Evolutionary conservation across 2,797 vertebrate genomes (phyloP).

Genomic region (Tiaroga cobitis): DNA sequence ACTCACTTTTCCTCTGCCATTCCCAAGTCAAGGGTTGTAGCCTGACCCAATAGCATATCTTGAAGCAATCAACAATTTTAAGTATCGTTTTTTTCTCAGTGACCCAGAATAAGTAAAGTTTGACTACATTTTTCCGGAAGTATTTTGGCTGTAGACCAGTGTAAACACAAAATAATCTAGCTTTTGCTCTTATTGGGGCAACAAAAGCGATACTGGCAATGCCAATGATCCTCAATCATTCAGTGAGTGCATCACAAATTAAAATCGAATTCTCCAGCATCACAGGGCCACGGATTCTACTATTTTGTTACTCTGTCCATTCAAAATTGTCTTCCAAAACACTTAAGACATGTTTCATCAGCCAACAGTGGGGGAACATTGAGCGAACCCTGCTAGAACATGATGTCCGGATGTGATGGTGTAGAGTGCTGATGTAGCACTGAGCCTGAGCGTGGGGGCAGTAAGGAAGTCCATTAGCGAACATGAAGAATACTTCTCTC

Average conservation of each 20-base stretch:
- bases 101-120: too few relatives aligned
- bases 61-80: too few relatives aligned
- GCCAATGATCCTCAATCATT: conserved; percentile 5
- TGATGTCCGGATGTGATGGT: conserved; percentile 31
- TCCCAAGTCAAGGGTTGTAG: too few relatives aligned
- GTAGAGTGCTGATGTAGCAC: conserved; percentile 46
- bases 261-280: not conserved
- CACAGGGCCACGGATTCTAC: not conserved
- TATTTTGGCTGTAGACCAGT: too few relatives aligned
- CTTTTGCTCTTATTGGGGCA: not conserved
- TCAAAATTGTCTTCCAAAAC: not conserved
- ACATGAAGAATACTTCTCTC: conserved; percentile 24
- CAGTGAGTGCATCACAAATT: not conserved
- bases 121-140: too few relatives aligned
- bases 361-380: conserved; percentile 17
- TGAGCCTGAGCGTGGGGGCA: conserved; percentile 39
- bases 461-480: conserved; percentile 54
- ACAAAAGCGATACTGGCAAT: not conserved
- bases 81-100: too few relatives aligned
- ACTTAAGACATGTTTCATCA: conserved; percentile 4
- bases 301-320: conserved; percentile 9
- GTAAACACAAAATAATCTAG: not conserved
- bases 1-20: too few relatives aligned
- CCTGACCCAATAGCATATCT: too few relatives aligned
- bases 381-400: conserved; percentile 13